Conservation (phyloP, 2,888 invertebrate species). For the Heteromyza rotundicornis region DNA sequence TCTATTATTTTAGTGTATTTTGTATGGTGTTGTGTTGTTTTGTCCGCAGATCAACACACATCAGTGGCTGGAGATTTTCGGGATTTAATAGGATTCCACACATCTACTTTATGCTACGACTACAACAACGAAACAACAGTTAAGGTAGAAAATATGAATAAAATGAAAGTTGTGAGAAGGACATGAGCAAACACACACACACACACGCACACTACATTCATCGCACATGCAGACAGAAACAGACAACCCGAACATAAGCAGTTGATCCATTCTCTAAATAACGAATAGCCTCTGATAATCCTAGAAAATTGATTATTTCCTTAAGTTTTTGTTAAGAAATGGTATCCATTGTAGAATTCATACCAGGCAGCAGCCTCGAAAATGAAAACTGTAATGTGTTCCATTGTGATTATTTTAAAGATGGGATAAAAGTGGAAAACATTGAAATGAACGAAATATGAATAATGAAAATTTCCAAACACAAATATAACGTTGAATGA, state of each 20-base stretch:
- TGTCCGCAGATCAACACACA: neutral
- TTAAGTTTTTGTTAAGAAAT: neutral
- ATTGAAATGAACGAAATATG: too few relatives aligned
- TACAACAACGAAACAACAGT: neutral
- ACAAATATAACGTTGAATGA: too few relatives aligned
- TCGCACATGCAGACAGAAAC: neutral
- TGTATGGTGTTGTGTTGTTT: neutral
- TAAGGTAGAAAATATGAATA: slow-evolving; percentile 2
- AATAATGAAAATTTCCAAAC: too few relatives aligned
- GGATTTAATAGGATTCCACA: neutral
- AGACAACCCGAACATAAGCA: neutral
- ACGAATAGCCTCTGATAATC: slow-evolving; percentile 4
- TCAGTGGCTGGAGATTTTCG: neutral
- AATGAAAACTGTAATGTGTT: too few relatives aligned
- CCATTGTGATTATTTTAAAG: too few relatives aligned
- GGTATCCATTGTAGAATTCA: neutral
- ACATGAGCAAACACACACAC: too few relatives aligned
- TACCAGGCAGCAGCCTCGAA: too few relatives aligned
- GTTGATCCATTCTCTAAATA: neutral
- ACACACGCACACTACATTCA: neutral
- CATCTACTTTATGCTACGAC: neutral
- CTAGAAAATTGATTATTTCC: slow-evolving; percentile 13
- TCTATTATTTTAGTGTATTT: neutral
- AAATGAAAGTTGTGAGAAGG: neutral
- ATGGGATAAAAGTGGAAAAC: too few relatives aligned